Conservation (phyloP, 2,797 vertebrate species). For the Takifugu ocellatus region DNA sequence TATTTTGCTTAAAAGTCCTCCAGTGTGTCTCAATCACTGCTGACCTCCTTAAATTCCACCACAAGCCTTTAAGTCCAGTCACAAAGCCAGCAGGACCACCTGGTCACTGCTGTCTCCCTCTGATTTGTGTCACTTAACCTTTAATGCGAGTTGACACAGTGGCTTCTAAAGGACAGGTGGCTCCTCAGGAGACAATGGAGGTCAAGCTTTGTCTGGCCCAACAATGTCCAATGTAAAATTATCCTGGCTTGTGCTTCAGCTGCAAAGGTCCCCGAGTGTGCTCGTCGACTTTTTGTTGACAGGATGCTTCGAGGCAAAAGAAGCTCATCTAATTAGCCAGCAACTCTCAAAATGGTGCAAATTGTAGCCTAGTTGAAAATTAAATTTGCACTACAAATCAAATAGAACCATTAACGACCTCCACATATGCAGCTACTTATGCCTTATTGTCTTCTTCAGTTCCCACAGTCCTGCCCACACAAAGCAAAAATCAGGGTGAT, state of each 20-base stretch:
- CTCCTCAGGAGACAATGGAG: constrained; percentile 39
- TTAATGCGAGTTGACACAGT: constrained; percentile 58
- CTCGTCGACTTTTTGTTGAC: background rate
- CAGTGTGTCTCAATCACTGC: background rate
- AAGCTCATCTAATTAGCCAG: background rate
- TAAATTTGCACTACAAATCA: no score
- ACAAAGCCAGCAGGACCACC: constrained; percentile 46
- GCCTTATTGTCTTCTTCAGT: no score
- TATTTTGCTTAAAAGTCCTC: background rate
- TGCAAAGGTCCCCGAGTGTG: constrained; percentile 9
- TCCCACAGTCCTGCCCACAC: no score
- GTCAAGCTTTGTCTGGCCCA: constrained; percentile 43
- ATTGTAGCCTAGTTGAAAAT: background rate
- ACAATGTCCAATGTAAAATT: constrained; percentile 20
- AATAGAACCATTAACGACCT: no score
- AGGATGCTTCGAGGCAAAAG: background rate
- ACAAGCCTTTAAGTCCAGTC: constrained; percentile 9
- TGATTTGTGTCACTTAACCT: constrained; percentile 37
- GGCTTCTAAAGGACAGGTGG: constrained; percentile 55
- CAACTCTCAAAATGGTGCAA: background rate
- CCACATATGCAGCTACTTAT: no score
- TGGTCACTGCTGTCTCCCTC: constrained; percentile 38
- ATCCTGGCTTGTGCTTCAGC: constrained; percentile 1
- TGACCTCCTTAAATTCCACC: constrained; percentile 1
- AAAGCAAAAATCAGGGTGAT: no score